Evolutionary conservation across 2,888 invertebrate species (phyloP), one percentile per base, ranked within the genome.

Genomic region (Axea sp.): DNA sequence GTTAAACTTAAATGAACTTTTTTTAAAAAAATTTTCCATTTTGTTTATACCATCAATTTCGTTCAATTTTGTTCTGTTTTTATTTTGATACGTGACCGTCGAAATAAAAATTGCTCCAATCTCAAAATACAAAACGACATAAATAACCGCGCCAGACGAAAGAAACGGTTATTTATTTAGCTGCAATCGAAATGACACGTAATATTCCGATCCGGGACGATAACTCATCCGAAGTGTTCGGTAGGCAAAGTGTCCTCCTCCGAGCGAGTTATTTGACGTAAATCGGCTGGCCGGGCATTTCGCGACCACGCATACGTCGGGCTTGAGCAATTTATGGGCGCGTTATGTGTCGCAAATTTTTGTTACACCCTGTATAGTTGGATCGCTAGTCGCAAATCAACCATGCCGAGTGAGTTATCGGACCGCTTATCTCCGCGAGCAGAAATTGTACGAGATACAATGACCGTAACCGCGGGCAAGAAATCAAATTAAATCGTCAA

Each of bases 341-440:
- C 57, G 47, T 39, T 64, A 57, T 24, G 64, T 59, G 53, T 60
- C 68, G 55, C 43, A 64, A 19, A 80, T 78, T 79, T 78, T 77
- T 76, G 74, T 78, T 76, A 71, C 77, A 49, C 73, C 45, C 57
- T 43, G 41, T 72, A 22, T 35, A 33, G 9, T 45, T 39, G 11
- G 51, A 14, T 55, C 15, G 51, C 65, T 62, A 49, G 57, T 77
- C 71, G 41, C 76, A 78, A 79, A 79, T 77, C 76, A 78, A 60
- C 2, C 73, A 73, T 31, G 2, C 45, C 60, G 62, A 71, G 71
- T 75, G 76, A 78, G 60, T 77, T 75, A 77, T 79, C 74, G 73
- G 74, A 55, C 22, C 57, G 47, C 51, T 47, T 55, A 73, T 74
- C 69, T 65, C 30, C n/a, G 24, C 51, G 33, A 41, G 43, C 49